Conservation (phyloP, 1,140 invertebrate species). For the Nixonia krombeini region DNA sequence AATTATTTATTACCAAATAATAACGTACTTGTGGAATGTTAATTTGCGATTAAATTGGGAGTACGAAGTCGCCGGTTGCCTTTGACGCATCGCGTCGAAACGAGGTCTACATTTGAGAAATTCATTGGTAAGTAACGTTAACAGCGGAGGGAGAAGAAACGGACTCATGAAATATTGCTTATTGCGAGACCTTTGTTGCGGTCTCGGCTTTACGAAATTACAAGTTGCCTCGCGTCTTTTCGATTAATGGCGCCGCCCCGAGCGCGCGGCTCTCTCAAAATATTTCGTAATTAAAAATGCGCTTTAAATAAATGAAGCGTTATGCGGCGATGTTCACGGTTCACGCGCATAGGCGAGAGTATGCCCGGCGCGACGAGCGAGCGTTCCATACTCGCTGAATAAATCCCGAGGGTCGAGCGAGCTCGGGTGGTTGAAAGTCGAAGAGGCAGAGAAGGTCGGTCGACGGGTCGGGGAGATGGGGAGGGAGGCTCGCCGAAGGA, state of each 20-base stretch:
- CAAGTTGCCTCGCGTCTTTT: constrained; percentile 3
- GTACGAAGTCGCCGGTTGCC: too few relatives aligned
- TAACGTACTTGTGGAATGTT: too few relatives aligned
- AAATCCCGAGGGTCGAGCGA: not conserved
- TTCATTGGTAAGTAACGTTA: too few relatives aligned
- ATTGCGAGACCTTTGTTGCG: too few relatives aligned
- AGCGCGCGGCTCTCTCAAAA: not conserved
- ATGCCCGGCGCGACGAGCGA: not conserved
- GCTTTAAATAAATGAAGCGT: constrained; percentile 1
- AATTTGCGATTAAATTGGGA: too few relatives aligned
- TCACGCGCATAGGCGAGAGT: not conserved
- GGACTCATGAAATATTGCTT: not conserved
- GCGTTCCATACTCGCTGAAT: not conserved
- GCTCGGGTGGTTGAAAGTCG: not conserved
- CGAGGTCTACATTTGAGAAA: too few relatives aligned
- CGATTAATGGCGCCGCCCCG: constrained; percentile 1
- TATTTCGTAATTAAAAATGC: constrained; percentile 8
- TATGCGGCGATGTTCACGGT: not conserved
- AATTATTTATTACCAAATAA: too few relatives aligned
- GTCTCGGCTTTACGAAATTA: constrained; percentile 6
- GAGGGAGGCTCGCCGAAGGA: constrained; percentile 7
- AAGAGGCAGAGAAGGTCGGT: constrained; percentile 5
- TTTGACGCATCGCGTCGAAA: too few relatives aligned
- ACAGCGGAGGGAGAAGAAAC: too few relatives aligned
- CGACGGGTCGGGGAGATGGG: not conserved